Percentiles rank a stretch among this genome's conserved stretches.
phyloP scores from a whole-genome alignment of 2,113 vertebrate genomes.

The Entomyzon cyanotis region DNA sequence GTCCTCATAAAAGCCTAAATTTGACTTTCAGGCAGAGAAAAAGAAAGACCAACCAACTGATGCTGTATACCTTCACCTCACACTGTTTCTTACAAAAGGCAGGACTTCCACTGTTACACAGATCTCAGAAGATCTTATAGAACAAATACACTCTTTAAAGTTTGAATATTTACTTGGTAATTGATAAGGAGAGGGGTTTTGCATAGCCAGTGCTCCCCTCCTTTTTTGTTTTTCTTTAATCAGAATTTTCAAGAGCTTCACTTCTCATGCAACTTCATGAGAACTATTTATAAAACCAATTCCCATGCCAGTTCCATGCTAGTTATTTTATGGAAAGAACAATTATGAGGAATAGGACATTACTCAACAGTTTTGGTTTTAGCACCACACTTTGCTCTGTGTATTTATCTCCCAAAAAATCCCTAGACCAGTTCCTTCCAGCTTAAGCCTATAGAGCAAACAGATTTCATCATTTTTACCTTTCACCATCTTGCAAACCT shows the following conservation, averaged over 20 bases:
- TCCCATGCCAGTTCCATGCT: neutral
- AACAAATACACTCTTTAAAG: neutral
- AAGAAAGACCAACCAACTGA: neutral
- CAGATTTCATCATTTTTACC: neutral
- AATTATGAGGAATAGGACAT: neutral
- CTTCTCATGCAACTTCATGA: neutral
- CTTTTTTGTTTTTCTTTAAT: neutral
- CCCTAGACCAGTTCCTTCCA: neutral
- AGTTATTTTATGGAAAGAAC: neutral
- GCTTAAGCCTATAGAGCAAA: neutral
- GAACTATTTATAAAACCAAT: neutral
- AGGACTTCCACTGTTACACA: neutral
- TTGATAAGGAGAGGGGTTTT: neutral
- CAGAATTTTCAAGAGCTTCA: neutral
- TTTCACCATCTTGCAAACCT: neutral
- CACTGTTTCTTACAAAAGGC: neutral
- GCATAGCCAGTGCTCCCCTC: fast-evolving
- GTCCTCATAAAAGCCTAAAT: neutral
- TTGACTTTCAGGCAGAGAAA: neutral
- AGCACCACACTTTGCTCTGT: neutral
- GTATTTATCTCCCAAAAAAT: neutral
- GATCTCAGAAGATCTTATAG: neutral
- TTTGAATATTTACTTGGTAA: neutral
- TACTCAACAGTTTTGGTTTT: neutral
- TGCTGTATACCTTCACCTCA: neutral